A percentile compares a stretch with the other conserved stretches of the same genome.
phyloP scores from a whole-genome alignment of 2,113 vertebrate genomes.

The Recurvirostra avosetta region DNA sequence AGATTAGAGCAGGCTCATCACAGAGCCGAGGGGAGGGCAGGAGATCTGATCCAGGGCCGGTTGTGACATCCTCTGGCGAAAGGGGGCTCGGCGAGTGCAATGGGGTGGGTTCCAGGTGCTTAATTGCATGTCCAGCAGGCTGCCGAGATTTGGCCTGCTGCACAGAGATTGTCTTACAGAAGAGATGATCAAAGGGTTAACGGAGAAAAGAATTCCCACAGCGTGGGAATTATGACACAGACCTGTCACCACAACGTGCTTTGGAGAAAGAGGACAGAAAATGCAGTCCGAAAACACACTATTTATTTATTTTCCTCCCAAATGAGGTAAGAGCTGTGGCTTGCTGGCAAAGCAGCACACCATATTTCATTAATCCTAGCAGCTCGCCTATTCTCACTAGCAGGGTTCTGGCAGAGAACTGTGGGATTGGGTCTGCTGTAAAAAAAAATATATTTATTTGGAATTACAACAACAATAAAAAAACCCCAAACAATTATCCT shows the following conservation, averaged over 20 bases:
- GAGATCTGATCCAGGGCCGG: background rate
- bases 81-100: background rate
- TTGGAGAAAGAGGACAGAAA: background rate
- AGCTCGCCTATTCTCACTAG: background rate
- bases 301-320: background rate
- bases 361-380: background rate
- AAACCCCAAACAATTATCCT: background rate
- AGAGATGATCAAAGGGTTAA: background rate
- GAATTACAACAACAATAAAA: background rate
- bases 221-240: background rate
- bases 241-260: background rate
- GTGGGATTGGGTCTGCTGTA: background rate
- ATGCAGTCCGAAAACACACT: background rate
- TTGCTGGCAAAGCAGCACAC: background rate
- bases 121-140: background rate
- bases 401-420: background rate
- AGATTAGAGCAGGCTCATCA: slow-evolving; percentile 34
- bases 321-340: background rate
- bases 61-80: background rate
- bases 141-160: background rate
- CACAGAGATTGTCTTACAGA: background rate
- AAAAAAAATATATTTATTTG: background rate
- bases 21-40: background rate
- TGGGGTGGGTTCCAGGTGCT: background rate
- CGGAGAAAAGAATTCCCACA: rapidly evolving